Percentiles rank a stretch among this genome's conserved stretches.
phyloP scores from a whole-genome alignment of 2,797 vertebrate species.

The Taeniopygia guttata region DNA sequence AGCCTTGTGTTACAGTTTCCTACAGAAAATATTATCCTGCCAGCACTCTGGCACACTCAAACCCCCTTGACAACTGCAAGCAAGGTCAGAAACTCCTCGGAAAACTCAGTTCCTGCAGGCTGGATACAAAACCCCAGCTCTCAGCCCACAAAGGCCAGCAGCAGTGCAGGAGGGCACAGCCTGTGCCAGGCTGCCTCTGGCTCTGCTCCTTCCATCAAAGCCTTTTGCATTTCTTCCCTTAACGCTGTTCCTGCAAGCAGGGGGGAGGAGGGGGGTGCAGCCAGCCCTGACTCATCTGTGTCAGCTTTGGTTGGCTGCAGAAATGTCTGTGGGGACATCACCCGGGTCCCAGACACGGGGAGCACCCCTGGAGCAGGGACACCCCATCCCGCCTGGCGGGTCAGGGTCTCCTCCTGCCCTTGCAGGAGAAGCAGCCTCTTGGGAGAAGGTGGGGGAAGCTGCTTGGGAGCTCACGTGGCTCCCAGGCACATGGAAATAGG shows the following conservation, averaged over 20 bases:
- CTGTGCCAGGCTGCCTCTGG: not conserved
- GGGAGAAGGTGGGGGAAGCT: not conserved
- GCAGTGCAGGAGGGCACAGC: not conserved
- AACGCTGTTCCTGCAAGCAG: not conserved
- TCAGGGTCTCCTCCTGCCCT: not conserved
- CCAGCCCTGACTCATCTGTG: conserved; percentile 7
- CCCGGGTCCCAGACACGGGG: rapidly evolving
- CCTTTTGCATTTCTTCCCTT: not conserved
- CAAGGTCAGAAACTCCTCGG: not conserved
- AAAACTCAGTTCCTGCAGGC: not conserved
- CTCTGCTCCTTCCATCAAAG: not conserved
- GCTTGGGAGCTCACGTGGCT: not conserved
- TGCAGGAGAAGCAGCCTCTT: not conserved
- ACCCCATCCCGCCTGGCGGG: rapidly evolving
- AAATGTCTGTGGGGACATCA: not conserved
- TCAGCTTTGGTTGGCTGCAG: not conserved
- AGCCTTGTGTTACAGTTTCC: conserved; percentile 4
- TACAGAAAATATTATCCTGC: not conserved
- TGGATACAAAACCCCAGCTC: not conserved
- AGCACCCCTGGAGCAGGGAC: not conserved
- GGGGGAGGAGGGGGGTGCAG: not conserved
- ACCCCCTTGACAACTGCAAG: not conserved
- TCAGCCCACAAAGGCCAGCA: not conserved
- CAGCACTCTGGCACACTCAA: not conserved
- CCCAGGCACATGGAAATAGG: not conserved